These are phyloP conservation scores for Podargus strigoides DNA, from an alignment of 2,797 vertebrate genomes.

Conservation along the genomic window DNA sequence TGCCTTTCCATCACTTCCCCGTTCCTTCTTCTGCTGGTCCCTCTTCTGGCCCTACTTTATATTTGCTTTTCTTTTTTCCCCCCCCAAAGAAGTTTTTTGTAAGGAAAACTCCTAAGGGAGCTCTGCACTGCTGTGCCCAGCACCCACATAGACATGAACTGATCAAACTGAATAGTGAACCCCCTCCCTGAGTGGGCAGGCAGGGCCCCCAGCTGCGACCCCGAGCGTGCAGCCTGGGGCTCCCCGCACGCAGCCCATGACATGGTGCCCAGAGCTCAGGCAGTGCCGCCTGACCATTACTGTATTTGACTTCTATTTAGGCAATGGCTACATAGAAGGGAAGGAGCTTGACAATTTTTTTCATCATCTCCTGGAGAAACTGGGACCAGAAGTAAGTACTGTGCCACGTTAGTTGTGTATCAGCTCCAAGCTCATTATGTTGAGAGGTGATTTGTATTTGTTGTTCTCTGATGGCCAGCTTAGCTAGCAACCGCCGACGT, in stretches of 20 bases:
- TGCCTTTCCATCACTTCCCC: accelerated
- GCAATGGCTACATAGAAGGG: conserved; percentile 93
- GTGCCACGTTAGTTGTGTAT: accelerated
- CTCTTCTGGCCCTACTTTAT: too few relatives aligned
- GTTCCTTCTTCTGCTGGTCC: accelerated
- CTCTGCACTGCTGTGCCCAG: accelerated
- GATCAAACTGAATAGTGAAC: accelerated
- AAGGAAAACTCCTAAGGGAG: not conserved
- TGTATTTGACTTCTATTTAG: conserved; percentile 69
- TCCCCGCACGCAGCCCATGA: accelerated
- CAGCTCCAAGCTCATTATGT: not conserved
- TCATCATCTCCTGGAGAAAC: conserved; percentile 81
- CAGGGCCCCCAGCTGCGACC: not conserved
- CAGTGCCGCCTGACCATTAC: not conserved
- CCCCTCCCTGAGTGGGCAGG: accelerated
- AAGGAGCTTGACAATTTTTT: conserved; percentile 94
- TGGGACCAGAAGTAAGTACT: conserved; percentile 80
- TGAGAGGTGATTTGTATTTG: not conserved
- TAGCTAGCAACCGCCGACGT: not conserved
- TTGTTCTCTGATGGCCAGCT: not conserved
- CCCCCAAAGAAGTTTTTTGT: not conserved
- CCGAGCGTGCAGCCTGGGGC: accelerated
- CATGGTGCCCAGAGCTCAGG: accelerated
- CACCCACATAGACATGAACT: accelerated
- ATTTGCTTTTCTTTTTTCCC: not conserved